These are phyloP conservation scores for Platorchestia sp. DNA, from an alignment of 1,140 invertebrate genomes.

Conservation along the genomic window DNA sequence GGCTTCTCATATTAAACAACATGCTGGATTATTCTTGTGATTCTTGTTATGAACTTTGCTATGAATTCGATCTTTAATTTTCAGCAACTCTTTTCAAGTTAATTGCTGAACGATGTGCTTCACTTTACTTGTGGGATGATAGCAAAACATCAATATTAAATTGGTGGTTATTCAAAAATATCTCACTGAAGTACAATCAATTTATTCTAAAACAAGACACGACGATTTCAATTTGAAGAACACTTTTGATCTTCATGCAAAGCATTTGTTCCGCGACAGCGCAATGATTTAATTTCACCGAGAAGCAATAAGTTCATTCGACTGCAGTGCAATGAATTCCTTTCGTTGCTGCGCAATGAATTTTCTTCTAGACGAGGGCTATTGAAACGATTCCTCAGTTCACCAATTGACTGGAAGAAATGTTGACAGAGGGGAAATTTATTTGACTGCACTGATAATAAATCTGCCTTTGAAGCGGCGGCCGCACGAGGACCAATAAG, in stretches of 20 bases:
- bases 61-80: too few relatives aligned
- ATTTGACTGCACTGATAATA: constrained; percentile 36
- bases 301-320: not conserved
- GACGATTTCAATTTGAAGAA: not conserved
- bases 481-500: not conserved
- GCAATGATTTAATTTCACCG: not conserved
- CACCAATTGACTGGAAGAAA: constrained; percentile 29
- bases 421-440: constrained; percentile 17
- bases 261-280: not conserved
- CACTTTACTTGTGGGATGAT: too few relatives aligned
- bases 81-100: too few relatives aligned
- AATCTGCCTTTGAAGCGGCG: constrained; percentile 15
- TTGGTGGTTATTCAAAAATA: too few relatives aligned
- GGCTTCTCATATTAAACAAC: too few relatives aligned
- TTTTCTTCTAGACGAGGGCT: not conserved
- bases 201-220: too few relatives aligned
- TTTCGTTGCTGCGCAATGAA: constrained; percentile 1
- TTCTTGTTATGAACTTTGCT: too few relatives aligned
- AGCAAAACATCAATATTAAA: too few relatives aligned
- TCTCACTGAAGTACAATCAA: too few relatives aligned
- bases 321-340: not conserved
- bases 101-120: too few relatives aligned
- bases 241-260: not conserved
- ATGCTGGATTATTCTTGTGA: too few relatives aligned
- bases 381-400: constrained; percentile 30